A percentile compares a stretch with the other conserved stretches of the same genome.
Evolutionary conservation across 1,140 invertebrate genomes (phyloP).

Genomic region (Lineus longissimus): DNA sequence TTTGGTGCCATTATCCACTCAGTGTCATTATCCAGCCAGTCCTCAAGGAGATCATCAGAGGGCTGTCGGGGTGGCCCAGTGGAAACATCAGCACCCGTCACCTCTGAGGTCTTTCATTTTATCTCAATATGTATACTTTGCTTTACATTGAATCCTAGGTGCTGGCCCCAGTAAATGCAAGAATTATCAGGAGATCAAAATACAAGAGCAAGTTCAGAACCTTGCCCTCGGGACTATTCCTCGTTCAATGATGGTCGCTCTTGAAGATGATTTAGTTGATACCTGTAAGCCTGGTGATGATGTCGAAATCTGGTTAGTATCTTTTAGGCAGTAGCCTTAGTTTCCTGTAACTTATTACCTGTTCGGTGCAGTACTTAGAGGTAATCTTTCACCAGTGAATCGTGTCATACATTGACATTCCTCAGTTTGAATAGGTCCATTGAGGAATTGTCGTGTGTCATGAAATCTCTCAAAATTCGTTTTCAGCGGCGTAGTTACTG

Average conservation of each 20-base stretch:
- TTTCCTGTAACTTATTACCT: neutral
- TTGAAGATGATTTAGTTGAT: constrained; percentile 85
- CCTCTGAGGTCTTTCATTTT: too few relatives aligned
- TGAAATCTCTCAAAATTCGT: too few relatives aligned
- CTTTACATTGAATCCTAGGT: too few relatives aligned
- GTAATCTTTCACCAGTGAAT: too few relatives aligned
- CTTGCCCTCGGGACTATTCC: constrained; percentile 70
- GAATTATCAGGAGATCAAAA: constrained; percentile 89
- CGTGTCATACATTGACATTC: neutral
- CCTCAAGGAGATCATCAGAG: too few relatives aligned
- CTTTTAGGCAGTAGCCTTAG: neutral
- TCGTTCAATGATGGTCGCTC: constrained; percentile 71
- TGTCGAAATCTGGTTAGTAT: constrained; percentile 71
- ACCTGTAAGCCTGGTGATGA: constrained; percentile 84
- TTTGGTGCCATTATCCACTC: neutral
- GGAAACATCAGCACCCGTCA: too few relatives aligned
- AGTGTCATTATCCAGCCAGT: neutral
- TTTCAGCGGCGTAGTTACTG: constrained; percentile 70
- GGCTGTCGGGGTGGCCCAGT: too few relatives aligned
- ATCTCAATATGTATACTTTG: too few relatives aligned
- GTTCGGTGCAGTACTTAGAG: neutral
- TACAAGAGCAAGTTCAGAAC: constrained; percentile 72
- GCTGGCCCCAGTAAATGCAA: constrained; percentile 63
- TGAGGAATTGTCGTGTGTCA: too few relatives aligned
- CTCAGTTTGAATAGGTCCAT: constrained; percentile 2